Conservation (phyloP, 1,140 invertebrate genomes). For the Drosophila tsacasi region DNA sequence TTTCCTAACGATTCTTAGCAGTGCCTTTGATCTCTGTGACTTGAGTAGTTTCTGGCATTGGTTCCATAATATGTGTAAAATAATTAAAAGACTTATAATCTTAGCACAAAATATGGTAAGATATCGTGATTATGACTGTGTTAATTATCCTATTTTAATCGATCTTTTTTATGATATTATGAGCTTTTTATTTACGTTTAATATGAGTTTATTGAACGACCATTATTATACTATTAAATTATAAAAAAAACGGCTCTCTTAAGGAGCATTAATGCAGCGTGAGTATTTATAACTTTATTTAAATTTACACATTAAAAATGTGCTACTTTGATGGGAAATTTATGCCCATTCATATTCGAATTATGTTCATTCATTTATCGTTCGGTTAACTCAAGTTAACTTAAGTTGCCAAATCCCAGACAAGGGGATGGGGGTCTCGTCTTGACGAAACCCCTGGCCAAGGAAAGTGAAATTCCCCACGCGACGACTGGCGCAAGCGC, state of each 20-base stretch:
- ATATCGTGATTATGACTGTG: background rate
- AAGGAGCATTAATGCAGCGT: background rate
- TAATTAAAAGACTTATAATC: no score
- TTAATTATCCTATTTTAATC: background rate
- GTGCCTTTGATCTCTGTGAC: slow-evolving; percentile 3
- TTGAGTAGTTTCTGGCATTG: slow-evolving; percentile 4
- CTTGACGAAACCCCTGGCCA: slow-evolving; percentile 14
- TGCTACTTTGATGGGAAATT: background rate
- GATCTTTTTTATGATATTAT: background rate
- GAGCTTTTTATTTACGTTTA: no score
- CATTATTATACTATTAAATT: background rate
- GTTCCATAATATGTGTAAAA: background rate
- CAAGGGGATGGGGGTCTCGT: background rate
- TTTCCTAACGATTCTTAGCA: slow-evolving; percentile 59
- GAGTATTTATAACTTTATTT: background rate
- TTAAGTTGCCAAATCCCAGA: slow-evolving; percentile 17
- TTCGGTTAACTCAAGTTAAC: slow-evolving; percentile 21
- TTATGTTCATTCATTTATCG: slow-evolving; percentile 10
- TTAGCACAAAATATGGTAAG: background rate
- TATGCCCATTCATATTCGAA: background rate
- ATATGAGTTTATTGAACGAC: background rate
- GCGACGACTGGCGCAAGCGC: slow-evolving; percentile 73
- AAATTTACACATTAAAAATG: background rate
- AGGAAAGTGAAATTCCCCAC: slow-evolving; percentile 49
- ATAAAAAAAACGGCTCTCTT: background rate